These are phyloP conservation scores for Sorex araneus DNA, from an alignment of 2,113 vertebrate genomes.

Conservation along the genomic window DNA sequence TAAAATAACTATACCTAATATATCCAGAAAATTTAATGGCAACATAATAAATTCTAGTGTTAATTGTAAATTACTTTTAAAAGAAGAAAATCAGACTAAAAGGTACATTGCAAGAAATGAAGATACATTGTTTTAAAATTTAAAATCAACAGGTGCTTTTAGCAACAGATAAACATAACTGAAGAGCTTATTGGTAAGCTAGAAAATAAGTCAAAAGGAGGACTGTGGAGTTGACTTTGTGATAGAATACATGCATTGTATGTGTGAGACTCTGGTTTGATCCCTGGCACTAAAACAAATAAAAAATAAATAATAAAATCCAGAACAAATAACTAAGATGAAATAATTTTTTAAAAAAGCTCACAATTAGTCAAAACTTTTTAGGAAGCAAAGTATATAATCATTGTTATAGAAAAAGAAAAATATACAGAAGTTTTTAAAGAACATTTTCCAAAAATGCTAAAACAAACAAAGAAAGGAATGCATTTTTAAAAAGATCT, in stretches of 20 bases:
- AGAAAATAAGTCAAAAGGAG: conserved; percentile 52
- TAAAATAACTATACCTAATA: conserved; percentile 53
- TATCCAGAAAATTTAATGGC: conserved; percentile 15
- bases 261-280: too few species aligned
- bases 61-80: conserved; percentile 44
- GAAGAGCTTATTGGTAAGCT: conserved; percentile 18
- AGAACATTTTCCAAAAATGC: conserved; percentile 28
- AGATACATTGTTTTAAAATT: background rate
- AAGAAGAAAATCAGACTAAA: conserved; percentile 45
- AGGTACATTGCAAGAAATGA: conserved; percentile 2
- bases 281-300: background rate
- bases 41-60: conserved; percentile 28
- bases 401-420: background rate
- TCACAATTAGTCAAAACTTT: background rate
- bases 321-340: conserved; percentile 48
- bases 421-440: background rate
- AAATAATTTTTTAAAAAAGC: too few species aligned
- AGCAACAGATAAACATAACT: conserved; percentile 36
- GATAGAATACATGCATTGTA: too few species aligned
- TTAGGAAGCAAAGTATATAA: background rate
- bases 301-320: background rate
- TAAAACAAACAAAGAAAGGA: background rate
- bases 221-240: too few species aligned
- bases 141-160: conserved; percentile 18
- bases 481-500: too few species aligned